These are phyloP conservation scores for Aphelenchoides avenae DNA, from an alignment of 1,140 invertebrate species.

Conservation along the genomic window DNA sequence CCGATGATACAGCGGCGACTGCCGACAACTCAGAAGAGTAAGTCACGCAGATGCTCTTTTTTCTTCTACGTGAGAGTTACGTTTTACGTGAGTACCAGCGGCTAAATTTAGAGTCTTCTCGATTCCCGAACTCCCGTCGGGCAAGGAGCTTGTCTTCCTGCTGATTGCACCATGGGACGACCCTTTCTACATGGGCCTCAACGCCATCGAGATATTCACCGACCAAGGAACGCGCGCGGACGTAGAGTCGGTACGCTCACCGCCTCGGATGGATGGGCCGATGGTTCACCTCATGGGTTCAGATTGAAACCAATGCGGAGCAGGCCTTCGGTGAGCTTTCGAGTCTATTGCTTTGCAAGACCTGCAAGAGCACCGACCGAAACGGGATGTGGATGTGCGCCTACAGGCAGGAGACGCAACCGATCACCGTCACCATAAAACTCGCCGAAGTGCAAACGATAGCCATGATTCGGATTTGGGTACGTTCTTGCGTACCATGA, in stretches of 20 bases:
- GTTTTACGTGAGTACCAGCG: too few species aligned
- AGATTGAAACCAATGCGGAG: conserved; percentile 30
- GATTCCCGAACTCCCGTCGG: conserved; percentile 41
- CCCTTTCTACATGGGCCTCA: conserved; percentile 73
- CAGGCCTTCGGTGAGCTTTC: conserved; percentile 34
- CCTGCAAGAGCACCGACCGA: conserved; percentile 18
- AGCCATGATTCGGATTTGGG: conserved; percentile 47
- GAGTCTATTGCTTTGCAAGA: conserved; percentile 19
- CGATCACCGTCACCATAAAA: conserved; percentile 25
- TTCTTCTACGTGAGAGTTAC: too few species aligned
- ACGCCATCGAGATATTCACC: conserved; percentile 74
- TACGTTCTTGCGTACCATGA: conserved; percentile 8
- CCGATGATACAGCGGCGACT: too few species aligned
- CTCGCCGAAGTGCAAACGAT: conserved; percentile 19
- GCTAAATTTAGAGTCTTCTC: too few species aligned
- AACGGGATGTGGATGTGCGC: conserved; percentile 39
- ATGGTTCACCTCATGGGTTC: conserved; percentile 11
- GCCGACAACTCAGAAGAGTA: too few species aligned
- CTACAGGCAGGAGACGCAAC: conserved; percentile 31
- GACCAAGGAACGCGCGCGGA: conserved; percentile 65
- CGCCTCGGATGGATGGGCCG: background rate
- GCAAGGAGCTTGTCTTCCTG: conserved; percentile 53
- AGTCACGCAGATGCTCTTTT: too few species aligned
- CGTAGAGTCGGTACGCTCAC: too few species aligned
- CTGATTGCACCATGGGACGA: conserved; percentile 78